A percentile compares a stretch with the other conserved stretches of the same genome.
phyloP scores from a whole-genome alignment of 2,113 vertebrate genomes.

The Leptocoma aspasia region DNA sequence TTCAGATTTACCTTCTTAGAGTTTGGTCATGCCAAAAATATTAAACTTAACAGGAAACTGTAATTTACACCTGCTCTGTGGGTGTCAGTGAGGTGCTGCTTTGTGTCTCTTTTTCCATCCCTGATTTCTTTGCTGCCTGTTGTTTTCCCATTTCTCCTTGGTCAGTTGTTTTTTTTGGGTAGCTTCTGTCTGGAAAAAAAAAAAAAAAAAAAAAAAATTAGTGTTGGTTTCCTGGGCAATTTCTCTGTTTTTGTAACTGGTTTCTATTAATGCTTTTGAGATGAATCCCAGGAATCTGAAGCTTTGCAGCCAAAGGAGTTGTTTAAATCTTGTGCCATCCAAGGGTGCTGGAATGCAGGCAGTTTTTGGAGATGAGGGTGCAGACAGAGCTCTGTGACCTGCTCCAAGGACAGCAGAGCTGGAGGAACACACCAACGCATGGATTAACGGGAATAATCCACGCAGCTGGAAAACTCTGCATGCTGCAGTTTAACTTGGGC shows the following conservation, averaged over 20 bases:
- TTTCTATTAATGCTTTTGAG: conserved; percentile 54
- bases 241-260: conserved; percentile 59
- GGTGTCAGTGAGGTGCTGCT: not conserved
- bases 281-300: conserved; percentile 53
- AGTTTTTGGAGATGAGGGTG: not conserved
- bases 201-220: not conserved
- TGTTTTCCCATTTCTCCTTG: not conserved
- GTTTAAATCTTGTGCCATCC: not conserved
- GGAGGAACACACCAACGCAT: no score
- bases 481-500: not conserved
- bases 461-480: not conserved
- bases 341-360: not conserved
- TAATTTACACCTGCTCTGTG: not conserved
- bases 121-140: not conserved
- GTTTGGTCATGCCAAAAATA: not conserved
- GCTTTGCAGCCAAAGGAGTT: not conserved
- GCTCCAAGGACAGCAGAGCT: not conserved
- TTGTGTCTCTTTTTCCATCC: not conserved
- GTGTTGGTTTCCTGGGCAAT: conserved; percentile 46
- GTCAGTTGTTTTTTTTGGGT: not conserved
- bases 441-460: not conserved
- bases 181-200: not conserved
- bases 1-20: not conserved
- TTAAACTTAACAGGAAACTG: not conserved
- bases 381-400: not conserved